A percentile compares a stretch with the other conserved stretches of the same genome.
Evolutionary conservation across 35 echinoderm and acorn worm species (phyloP).

Genomic region (Acanthaster planci): DNA sequence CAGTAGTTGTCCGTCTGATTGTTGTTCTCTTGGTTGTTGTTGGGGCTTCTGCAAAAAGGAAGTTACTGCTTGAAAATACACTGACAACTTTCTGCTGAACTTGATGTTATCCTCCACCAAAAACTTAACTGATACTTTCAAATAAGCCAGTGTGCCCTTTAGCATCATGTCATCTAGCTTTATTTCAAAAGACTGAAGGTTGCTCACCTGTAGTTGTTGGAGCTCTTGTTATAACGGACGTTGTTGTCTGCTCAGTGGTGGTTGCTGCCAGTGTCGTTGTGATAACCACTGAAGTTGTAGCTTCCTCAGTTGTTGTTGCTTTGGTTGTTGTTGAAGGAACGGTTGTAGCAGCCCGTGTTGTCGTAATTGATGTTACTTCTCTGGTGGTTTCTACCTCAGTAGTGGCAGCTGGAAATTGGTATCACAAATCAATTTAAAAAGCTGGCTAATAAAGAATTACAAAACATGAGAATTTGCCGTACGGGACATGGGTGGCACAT

Average conservation of each 20-base stretch:
- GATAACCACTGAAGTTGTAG: not conserved
- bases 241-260: not conserved
- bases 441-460: not conserved
- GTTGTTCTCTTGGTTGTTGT: not conserved
- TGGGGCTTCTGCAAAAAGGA: not conserved
- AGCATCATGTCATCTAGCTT: too few relatives aligned
- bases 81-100: not conserved
- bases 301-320: constrained; percentile 4
- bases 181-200: not conserved
- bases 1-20: not conserved
- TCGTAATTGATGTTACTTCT: not conserved
- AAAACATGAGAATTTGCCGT: not conserved
- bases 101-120: not conserved
- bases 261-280: not conserved
- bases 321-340: not conserved
- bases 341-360: not conserved
- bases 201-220: not conserved
- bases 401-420: not conserved
- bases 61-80: not conserved
- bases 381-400: not conserved
- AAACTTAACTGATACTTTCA: not conserved
- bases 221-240: not conserved
- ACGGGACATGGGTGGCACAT: not conserved
- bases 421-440: not conserved
- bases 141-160: not conserved